A percentile compares a stretch with the other conserved stretches of the same genome.
Evolutionary conservation across 1,140 invertebrate genomes (phyloP).

Genomic region (Episyrphus balteatus): DNA sequence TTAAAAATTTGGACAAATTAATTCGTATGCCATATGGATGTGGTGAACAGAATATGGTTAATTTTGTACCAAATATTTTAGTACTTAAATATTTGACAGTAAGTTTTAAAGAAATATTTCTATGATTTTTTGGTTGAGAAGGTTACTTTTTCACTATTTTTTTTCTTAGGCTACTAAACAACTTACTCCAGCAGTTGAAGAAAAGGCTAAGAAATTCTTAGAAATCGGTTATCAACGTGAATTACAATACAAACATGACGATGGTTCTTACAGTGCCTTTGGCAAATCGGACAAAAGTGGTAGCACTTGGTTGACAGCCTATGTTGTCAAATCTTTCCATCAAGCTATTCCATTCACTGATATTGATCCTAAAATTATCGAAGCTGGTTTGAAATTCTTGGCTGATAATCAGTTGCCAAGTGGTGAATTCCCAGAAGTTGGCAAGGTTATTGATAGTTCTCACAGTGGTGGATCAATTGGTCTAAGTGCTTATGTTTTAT

Average conservation of each 20-base stretch:
- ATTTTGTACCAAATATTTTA: constrained; percentile 84
- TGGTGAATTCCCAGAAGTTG: constrained; percentile 70
- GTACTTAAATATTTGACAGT: constrained; percentile 59
- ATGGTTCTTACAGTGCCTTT: constrained; percentile 94
- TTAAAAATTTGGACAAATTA: constrained; percentile 65
- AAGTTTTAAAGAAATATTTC: constrained; percentile 14
- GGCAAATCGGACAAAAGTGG: constrained; percentile 65
- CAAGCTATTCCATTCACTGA: constrained; percentile 70
- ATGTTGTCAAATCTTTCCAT: constrained; percentile 74
- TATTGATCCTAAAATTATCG: constrained; percentile 63
- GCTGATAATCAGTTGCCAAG: constrained; percentile 57
- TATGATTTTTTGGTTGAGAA: neutral
- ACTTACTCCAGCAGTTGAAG: constrained; percentile 43
- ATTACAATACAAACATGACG: constrained; percentile 73
- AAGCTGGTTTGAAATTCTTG: constrained; percentile 68
- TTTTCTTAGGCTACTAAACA: constrained; percentile 3
- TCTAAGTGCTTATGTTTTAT: constrained; percentile 66
- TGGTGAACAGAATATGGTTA: constrained; percentile 92
- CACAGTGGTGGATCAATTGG: constrained; percentile 62
- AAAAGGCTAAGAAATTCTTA: constrained; percentile 63
- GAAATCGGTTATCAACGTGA: constrained; percentile 87
- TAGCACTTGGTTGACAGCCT: constrained; percentile 89
- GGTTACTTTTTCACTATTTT: neutral
- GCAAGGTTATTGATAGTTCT: constrained; percentile 58
- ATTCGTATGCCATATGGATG: constrained; percentile 81